Base-by-base conservation (phyloP, 2,113 vertebrate genomes). In the Balaeniceps rex region DNA sequence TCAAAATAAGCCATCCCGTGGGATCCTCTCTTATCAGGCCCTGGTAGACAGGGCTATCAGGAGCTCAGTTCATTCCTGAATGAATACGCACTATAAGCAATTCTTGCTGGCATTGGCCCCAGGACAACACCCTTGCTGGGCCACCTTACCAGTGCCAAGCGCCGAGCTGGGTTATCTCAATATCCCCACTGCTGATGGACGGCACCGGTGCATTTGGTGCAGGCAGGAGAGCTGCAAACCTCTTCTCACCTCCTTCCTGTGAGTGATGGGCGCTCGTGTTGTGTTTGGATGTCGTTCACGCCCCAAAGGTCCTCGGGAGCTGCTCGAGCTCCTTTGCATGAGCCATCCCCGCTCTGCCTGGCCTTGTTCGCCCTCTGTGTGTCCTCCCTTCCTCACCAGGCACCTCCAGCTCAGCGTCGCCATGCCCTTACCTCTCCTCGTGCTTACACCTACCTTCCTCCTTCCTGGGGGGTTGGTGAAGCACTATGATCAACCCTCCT, bases 371-470 rank as follows among this genome's bases (percentile, higher is more conserved):
- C 60, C 70, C 83, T 58, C 44, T 28, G n/a, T 5, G 2, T 63
- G 38, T 84, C 68, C 47, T 83, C 75, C 69, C 66, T 65, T 82
- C 74, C 69, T 80, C 83, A 88, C 90, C 90, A 70, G 92, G 77
- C 81, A 29, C 75, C 4, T 36, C 93, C 95, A 96, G 66, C 96
- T 90, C 92, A 92, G 75, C 90, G 75, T 91, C 19, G 15, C 95
- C 91, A 33, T 84, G 93, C 51, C 91, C 97, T 98, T 96, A 97
- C 95, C 95, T 97, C 95, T 81, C 95, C 12, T 10, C 7, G 11
- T 63, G 85, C 75, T 94, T 91, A 85, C 82, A 93, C 38, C 64
- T 88, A 76, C 93, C 88, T 95, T 93, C 88, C 87, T 95, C 88
- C 60, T 83, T 58, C 63, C 70, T 0, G 0, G 61, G 66, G 76